Evolutionary conservation across 2,888 invertebrate genomes (phyloP).

Genomic region (Mactromeris polynyma): DNA sequence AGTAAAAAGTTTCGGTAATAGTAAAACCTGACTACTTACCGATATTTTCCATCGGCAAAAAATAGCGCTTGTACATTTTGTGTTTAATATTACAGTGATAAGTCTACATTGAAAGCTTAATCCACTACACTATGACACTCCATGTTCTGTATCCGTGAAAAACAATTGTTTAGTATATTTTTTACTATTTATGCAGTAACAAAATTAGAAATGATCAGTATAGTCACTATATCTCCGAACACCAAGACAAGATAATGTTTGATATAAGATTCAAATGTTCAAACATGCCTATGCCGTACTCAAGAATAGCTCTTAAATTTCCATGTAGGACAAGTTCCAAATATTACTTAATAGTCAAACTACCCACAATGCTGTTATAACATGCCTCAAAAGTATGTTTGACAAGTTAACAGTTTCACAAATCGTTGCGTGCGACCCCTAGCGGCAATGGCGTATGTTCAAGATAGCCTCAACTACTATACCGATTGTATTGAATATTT

Average conservation of each 20-base stretch:
- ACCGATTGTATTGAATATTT: neutral
- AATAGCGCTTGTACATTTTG: neutral
- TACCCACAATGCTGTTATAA: neutral
- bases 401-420: conserved; percentile 12
- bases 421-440: neutral
- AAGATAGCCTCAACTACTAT: neutral
- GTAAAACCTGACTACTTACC: too few relatives aligned
- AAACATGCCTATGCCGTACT: neutral
- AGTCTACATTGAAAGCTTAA: too few relatives aligned
- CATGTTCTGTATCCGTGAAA: too few relatives aligned
- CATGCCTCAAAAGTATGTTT: neutral
- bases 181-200: neutral
- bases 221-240: neutral
- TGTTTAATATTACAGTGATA: neutral
- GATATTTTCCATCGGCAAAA: neutral
- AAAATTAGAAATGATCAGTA: neutral
- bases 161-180: too few relatives aligned
- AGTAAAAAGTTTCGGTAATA: neutral
- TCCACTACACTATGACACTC: too few relatives aligned
- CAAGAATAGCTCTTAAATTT: neutral
- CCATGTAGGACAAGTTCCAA: neutral
- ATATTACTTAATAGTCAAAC: neutral
- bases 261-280: neutral
- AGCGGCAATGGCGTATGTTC: neutral
- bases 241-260: neutral